Evolutionary conservation across 2,888 invertebrate genomes (phyloP), one percentile per base, ranked within the genome.

Genomic region (Halictus ligatus): DNA sequence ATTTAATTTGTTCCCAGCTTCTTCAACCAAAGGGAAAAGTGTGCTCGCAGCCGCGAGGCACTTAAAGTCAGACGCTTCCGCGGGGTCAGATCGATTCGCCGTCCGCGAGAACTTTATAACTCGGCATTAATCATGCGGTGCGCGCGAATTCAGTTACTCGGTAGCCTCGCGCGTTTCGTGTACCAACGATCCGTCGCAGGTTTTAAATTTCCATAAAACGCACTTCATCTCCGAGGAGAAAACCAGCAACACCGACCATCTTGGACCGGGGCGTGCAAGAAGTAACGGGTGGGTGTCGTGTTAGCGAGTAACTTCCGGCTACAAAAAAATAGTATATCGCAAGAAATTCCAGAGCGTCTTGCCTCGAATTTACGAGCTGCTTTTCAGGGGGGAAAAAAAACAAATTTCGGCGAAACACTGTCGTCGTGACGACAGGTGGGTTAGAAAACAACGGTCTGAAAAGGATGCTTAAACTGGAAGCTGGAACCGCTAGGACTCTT

Each of bases 181-280:
- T 48, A 5, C 48, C 67, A 18, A 64, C 15, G 48, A 25, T n/a
- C 18, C 35, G 18, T 7, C 40, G 4, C 60, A n/a, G 58, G 73
- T 69, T 73, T 74, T 46, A 43, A n/a, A 80, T 75, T 80, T 75
- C 43, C 80, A 80, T 80, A 54, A 75, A 50, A 75, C 43, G 18
- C 13, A 29, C 29, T 7, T 12, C 13, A 6, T 67, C 48, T 64
- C 8, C 46, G 7, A 7, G 25, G 2, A 58, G 6, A 0, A 5
- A 21, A 4, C 21, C 35, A 54, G 40, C 35, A 18, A 15, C 58
- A 40, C 54, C 35, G 35, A 25, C 5, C 58, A 15, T 35, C 75
- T 75, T n/a, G n/a, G 58, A 25, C 7, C 58, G 72, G 12, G 7
- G 18, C 13, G 13, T 29, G 21, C 29, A 29, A 46, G 40, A 79